Base-by-base conservation (phyloP, 2,113 vertebrate species). In the Empidonax traillii region DNA sequence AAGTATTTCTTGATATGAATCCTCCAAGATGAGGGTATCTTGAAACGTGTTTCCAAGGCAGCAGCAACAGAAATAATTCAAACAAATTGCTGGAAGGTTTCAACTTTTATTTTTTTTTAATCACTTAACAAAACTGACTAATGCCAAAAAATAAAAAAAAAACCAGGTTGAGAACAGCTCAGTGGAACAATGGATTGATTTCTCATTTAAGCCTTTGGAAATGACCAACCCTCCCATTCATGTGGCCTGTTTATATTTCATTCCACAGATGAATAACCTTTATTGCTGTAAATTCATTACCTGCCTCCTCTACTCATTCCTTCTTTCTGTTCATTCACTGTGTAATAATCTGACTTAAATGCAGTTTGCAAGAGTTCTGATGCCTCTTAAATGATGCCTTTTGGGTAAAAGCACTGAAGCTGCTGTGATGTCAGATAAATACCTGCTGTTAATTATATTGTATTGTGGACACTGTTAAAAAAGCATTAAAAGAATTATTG, bases 41-140 rank as follows among this genome's bases (percentile, higher is more conserved):
- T 30, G 25, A 71, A 39, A 13, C 14, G 17, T 46, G 37, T 89
- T 96, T 95, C 69, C 62, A 91, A 85, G 43, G 56, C 56, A 94
- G 47, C 68, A 81, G 30, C 47, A 65, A 37, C 6, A 69, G 21
- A 92, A 74, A 89, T 53, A 62, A 74, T 58, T 58, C 88, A 17
- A 20, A 80, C 59, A 73, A 81, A n/a, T 44, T 85, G 35, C 53
- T 73, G 21, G 3, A 14, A 68, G 4, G 15, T 61, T 91, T 89
- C 6, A 44, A 20, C 41, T 41, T 76, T 37, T n/a, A 2, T 15
- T 10, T 47, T 51, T 78, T 75, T 65, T 61, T 24, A 72, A 67
- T 59, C 15, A 37, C 7, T 71, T 67, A 67, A 33, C 12, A 83
- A 53, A 93, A 80, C 12, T 47, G 22, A 20, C 9, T 72, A 46